These are phyloP conservation scores for Bugula neritina DNA, from an alignment of 2,888 invertebrate genomes.

Conservation along the genomic window DNA sequence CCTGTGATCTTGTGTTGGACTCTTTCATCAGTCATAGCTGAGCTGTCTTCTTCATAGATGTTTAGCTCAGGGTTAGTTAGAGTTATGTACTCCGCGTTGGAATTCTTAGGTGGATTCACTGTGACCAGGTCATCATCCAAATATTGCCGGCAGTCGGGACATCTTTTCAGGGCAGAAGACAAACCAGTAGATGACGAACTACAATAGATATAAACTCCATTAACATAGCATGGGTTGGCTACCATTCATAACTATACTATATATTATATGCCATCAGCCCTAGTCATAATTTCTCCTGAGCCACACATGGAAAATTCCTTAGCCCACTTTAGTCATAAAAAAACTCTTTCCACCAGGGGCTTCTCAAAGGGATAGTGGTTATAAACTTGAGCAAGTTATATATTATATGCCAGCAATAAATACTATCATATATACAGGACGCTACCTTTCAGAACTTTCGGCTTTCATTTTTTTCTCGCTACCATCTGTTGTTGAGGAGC, in stretches of 20 bases:
- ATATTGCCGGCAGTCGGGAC: constrained; percentile 57
- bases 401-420: no score
- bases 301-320: no score
- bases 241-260: no score
- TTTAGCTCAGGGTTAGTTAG: constrained; percentile 69
- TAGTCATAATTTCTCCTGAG: no score
- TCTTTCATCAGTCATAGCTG: constrained; percentile 57
- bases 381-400: no score
- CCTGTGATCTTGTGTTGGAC: constrained; percentile 62
- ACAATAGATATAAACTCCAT: no score
- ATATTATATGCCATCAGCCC: no score
- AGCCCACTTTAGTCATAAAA: no score
- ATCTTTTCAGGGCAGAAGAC: constrained; percentile 42
- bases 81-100: constrained; percentile 62
- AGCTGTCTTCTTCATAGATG: constrained; percentile 60
- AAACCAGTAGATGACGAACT: background rate
- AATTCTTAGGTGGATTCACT: background rate
- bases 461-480: constrained; percentile 17
- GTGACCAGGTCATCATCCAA: constrained; percentile 47
- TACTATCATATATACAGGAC: no score
- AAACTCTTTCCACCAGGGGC: no score
- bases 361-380: no score
- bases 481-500: background rate
- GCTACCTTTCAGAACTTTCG: background rate
- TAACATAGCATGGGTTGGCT: no score